Percentiles rank a stretch among this genome's conserved stretches.
Evolutionary conservation across 1,140 invertebrate genomes (phyloP).

Genomic region (Heliconius eleuchia): DNA sequence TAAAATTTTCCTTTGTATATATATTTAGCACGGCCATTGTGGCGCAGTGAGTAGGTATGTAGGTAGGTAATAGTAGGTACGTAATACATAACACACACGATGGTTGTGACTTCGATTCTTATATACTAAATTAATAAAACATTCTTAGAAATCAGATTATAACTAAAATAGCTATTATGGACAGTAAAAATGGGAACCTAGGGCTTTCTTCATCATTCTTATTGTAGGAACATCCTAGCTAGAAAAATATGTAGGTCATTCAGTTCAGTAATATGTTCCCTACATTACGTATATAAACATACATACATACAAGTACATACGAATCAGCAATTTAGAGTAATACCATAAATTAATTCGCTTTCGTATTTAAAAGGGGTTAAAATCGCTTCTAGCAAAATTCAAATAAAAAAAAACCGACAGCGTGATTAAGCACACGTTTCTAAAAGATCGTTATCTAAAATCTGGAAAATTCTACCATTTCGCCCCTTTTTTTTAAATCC

Average conservation of each 20-base stretch:
- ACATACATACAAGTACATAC: background rate
- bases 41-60: no score
- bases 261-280: background rate
- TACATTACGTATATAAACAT: background rate
- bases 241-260: background rate
- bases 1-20: no score
- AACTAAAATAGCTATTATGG: no score
- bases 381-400: constrained; percentile 20
- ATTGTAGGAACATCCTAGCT: no score
- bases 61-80: no score
- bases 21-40: no score
- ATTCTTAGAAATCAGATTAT: no score
- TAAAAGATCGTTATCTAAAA: constrained; percentile 51
- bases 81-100: no score
- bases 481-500: constrained; percentile 43
- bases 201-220: no score
- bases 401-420: constrained; percentile 34
- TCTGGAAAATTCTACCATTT: constrained; percentile 40
- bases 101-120: no score
- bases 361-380: constrained; percentile 2
- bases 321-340: background rate
- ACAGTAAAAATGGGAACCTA: no score
- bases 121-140: no score
- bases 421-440: constrained; percentile 50
- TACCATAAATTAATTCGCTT: constrained; percentile 12